These are phyloP conservation scores for Drosophila ochracea DNA, from an alignment of 2,888 invertebrate genomes.

Conservation along the genomic window DNA sequence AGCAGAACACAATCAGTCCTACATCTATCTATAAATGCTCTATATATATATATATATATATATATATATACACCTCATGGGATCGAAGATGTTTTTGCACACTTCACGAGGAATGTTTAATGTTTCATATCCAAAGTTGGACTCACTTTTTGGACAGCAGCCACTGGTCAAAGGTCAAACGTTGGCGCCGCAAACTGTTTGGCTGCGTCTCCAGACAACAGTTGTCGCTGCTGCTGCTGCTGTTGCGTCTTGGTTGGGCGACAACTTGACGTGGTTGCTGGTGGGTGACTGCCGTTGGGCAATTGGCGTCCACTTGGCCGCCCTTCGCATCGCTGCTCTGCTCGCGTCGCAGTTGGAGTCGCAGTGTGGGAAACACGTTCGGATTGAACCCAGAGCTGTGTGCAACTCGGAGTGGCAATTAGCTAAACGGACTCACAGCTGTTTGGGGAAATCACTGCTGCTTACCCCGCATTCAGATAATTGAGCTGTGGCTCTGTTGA, in stretches of 20 bases:
- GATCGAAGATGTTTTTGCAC: not conserved
- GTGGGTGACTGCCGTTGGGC: not conserved
- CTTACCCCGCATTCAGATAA: slow-evolving; percentile 2
- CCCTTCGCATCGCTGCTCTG: not conserved
- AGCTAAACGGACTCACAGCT: not conserved
- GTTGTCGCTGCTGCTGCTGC: not conserved
- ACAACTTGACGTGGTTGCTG: slow-evolving; percentile 25
- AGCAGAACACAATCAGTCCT: too few relatives aligned
- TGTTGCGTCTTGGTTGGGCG: slow-evolving; percentile 21
- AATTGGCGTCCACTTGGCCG: not conserved
- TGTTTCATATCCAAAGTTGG: not conserved
- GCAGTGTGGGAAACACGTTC: slow-evolving; percentile 15
- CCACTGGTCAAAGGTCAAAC: slow-evolving; percentile 52
- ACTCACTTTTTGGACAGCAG: slow-evolving; percentile 47
- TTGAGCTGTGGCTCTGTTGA: not conserved
- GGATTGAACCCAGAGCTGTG: not conserved
- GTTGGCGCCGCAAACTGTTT: not conserved
- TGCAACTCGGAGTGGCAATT: not conserved
- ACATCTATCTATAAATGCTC: too few relatives aligned
- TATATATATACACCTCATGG: not conserved
- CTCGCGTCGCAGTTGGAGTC: slow-evolving; percentile 25
- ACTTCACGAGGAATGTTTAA: not conserved
- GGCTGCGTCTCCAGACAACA: not conserved
- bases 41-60: not conserved
- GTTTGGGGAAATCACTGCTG: not conserved